phyloP scores from a whole-genome alignment of 2,113 vertebrate species.

The Typhlomys cinereus region DNA sequence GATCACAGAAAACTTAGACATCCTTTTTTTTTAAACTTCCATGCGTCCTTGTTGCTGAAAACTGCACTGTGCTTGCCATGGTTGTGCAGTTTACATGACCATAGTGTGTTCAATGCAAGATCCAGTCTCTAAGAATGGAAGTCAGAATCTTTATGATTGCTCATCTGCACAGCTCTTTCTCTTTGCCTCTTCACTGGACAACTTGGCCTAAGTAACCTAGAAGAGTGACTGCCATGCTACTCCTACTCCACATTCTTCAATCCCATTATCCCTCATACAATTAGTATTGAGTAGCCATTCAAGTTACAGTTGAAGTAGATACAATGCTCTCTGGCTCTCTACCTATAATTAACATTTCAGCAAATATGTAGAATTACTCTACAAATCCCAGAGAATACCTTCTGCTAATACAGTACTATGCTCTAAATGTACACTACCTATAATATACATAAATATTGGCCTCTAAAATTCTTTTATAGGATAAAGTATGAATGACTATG shows the following conservation, averaged over 20 bases:
- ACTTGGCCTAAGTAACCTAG: neutral
- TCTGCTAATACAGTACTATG: neutral
- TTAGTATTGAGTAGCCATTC: neutral
- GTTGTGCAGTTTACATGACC: neutral
- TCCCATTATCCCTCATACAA: neutral
- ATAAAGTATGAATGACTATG: constrained; percentile 6
- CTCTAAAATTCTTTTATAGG: neutral
- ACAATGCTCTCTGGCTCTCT: neutral
- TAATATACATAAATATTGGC: neutral
- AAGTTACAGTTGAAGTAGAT: neutral
- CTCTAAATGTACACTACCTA: neutral
- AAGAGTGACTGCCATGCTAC: neutral
- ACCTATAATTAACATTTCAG: neutral
- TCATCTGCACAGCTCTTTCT: neutral
- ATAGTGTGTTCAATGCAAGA: fast-evolving
- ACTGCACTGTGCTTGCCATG: neutral
- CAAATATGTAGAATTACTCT: neutral
- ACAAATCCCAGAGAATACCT: neutral
- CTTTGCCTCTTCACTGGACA: neutral
- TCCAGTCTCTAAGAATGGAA: neutral
- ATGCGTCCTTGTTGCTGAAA: neutral
- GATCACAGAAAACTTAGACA: neutral
- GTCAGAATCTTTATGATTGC: neutral
- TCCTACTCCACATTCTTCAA: neutral
- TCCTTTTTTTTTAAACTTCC: neutral